Evolutionary conservation across 2,888 invertebrate genomes (phyloP).

Genomic region (Trissolcus japonicus): DNA sequence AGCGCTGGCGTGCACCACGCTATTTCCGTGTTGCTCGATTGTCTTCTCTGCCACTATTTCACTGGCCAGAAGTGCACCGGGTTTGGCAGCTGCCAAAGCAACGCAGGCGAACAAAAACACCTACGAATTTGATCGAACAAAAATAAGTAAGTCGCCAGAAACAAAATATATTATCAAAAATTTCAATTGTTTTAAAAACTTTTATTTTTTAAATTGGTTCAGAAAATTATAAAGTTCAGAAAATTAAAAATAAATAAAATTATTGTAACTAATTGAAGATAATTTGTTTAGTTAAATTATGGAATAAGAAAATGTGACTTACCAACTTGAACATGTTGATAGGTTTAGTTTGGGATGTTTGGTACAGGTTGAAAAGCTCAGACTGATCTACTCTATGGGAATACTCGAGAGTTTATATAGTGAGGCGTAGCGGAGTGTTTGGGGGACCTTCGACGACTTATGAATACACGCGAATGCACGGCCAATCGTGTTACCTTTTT

Average conservation of each 20-base stretch:
- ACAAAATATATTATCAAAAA: no score
- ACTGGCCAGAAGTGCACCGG: conserved; percentile 60
- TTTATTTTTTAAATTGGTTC: not conserved
- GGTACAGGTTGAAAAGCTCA: conserved; percentile 65
- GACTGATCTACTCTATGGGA: conserved; percentile 67
- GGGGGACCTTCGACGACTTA: conserved; percentile 61
- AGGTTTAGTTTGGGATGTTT: conserved; percentile 62
- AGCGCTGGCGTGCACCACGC: conserved; percentile 75
- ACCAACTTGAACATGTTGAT: conserved; percentile 82
- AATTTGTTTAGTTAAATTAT: not conserved
- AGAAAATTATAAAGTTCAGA: not conserved
- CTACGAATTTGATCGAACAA: conserved; percentile 57
- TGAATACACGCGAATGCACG: conserved; percentile 48
- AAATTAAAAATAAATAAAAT: not conserved
- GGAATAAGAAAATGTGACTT: conserved; percentile 67
- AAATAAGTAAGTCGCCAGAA: no score
- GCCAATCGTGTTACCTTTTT: conserved; percentile 34
- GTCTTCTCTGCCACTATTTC: conserved; percentile 65
- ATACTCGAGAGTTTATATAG: conserved; percentile 67
- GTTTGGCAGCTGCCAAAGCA: conserved; percentile 68
- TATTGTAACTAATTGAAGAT: no score
- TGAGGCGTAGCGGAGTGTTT: conserved; percentile 55
- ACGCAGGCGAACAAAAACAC: conserved; percentile 68
- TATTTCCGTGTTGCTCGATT: conserved; percentile 68
- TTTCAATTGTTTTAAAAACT: no score